Conservation (phyloP, 2,888 invertebrate species). For the Zaprionus bogoriensis region DNA sequence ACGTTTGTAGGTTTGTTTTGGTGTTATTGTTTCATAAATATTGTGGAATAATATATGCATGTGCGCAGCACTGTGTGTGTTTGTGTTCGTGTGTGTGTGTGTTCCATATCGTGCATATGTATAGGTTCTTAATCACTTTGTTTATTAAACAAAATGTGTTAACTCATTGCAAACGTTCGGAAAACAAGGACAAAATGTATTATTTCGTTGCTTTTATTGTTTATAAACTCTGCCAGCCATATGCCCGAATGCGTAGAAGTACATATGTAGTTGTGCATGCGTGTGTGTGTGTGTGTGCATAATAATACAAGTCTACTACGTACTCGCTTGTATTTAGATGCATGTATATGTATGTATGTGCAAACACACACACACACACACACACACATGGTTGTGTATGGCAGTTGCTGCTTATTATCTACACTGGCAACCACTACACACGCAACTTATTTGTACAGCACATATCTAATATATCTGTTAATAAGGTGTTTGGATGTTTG, state of each 20-base stretch:
- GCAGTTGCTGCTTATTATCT: conserved; percentile 26
- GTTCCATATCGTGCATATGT: conserved; percentile 25
- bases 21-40: conserved; percentile 60
- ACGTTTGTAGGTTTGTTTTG: conserved; percentile 51
- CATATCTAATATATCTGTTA: conserved; percentile 41
- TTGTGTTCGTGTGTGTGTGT: too few relatives aligned
- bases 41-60: conserved; percentile 17
- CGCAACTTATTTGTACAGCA: conserved; percentile 16
- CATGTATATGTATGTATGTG: conserved; percentile 12
- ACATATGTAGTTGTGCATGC: conserved; percentile 8
- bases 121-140: conserved; percentile 46
- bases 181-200: conserved; percentile 9
- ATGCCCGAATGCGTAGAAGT: conserved; percentile 19
- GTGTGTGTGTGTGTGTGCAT: conserved; percentile 19
- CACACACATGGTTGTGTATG: conserved; percentile 13
- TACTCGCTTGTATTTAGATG: conserved; percentile 33
- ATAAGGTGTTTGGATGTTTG: conserved; percentile 39
- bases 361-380: conserved; percentile 8
- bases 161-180: conserved; percentile 1
- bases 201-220: conserved; percentile 7
- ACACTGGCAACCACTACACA: conserved; percentile 27
- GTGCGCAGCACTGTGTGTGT: background rate
- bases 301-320: conserved; percentile 12
- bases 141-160: conserved; percentile 49
- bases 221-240: conserved; percentile 20